Evolutionary conservation across 2,797 vertebrate genomes (phyloP), one percentile per base, ranked within the genome.

Genomic region (Schizopygopsis pylzovi): DNA sequence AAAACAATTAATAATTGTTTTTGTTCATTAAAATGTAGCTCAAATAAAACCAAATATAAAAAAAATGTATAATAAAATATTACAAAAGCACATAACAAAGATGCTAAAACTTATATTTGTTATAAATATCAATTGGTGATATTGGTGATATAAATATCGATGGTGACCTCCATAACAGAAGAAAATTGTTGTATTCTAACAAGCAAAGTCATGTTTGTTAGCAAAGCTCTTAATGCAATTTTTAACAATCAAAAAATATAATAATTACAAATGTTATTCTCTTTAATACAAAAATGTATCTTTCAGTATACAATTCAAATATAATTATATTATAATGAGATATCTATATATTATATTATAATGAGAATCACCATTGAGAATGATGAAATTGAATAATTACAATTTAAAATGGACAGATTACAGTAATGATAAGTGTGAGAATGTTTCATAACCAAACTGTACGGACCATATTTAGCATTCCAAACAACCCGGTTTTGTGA

Each of bases 401-500:
- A 61, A 5, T 25, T 11, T 59, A n/a, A 59, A 59, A n/a, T 12
- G 59, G 11, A 61, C 10, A 25, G 59, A 61, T 61, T 25, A 61
- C 59, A 5, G 59, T 61, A 70, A 39, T 11, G 1, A 4, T 20
- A 16, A 20, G 20, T 20, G 43, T 41, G 12, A 59, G 20, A 45
- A 6, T 61, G 22, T 16, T 41, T 61, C 9, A 33, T 65, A 47
- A 59, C 4, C 41, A 47, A 75, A 75, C 4, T 28, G 25, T 49
- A 28, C 2, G 1, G 59, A 79, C 10, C 6, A 47, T 28, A 28
- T 52, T 77, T 68, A 68, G 43, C 22, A 77, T 89, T 89, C 79
- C 83, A 49, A 70, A 84, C 49, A 16, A 4, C 15, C 47, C 68
- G 37, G 73, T 28, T 22, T 41, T 43, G 56, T 47, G n/a, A 79